Evolutionary conservation across 2,888 invertebrate genomes (phyloP).

Genomic region (Drosophila tripunctata): DNA sequence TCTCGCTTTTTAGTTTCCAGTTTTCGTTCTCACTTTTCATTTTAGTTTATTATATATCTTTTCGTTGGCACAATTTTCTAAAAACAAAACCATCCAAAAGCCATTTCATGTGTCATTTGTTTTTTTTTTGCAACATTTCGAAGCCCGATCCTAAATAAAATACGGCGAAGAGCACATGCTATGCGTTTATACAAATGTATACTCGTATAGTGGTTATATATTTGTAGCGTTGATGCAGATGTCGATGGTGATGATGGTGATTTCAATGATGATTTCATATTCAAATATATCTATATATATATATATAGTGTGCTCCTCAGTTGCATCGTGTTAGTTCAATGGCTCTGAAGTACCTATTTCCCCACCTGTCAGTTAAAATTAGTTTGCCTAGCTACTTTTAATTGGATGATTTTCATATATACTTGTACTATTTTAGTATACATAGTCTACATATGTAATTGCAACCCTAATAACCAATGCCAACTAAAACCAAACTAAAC

Average conservation of each 20-base stretch:
- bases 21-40: conserved; percentile 3
- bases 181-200: conserved; percentile 48
- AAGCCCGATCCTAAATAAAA: conserved; percentile 82
- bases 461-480: conserved; percentile 58
- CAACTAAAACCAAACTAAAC: conserved; percentile 11
- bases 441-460: conserved; percentile 46
- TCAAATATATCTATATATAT: too few species aligned
- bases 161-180: conserved; percentile 70
- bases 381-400: conserved; percentile 39
- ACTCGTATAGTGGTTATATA: conserved; percentile 33
- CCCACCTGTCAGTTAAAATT: conserved; percentile 34
- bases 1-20: conserved; percentile 23
- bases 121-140: conserved; percentile 76
- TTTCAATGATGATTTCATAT: background rate
- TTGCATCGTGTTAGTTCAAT: conserved; percentile 4
- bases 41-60: background rate
- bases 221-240: conserved; percentile 1
- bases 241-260: background rate
- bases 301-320: conserved; percentile 7
- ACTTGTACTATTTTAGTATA: background rate
- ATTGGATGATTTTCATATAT: conserved; percentile 31
- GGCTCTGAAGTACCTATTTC: background rate
- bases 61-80: conserved; percentile 64
- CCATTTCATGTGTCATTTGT: conserved; percentile 83
- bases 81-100: conserved; percentile 80